Conservation (phyloP, 2,113 vertebrate genomes). For the Mirza zaza region DNA sequence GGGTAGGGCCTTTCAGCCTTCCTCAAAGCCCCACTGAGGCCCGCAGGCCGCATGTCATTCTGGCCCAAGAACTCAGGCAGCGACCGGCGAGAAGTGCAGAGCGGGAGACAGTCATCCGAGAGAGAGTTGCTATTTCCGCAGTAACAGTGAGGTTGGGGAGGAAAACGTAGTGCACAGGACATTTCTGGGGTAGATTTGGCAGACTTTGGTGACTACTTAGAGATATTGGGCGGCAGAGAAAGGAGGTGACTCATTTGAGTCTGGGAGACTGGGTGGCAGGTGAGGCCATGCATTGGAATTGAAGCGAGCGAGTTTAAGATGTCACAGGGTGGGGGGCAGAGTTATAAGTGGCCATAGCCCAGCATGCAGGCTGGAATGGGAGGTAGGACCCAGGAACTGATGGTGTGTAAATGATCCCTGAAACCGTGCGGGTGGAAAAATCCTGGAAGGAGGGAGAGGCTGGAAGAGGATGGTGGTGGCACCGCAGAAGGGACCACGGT, state of each 20-base stretch:
- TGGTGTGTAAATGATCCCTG: neutral
- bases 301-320: neutral
- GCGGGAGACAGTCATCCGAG: fast-evolving
- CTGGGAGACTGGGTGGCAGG: neutral
- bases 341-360: no score
- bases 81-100: neutral
- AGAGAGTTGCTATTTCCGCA: fast-evolving
- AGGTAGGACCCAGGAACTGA: fast-evolving
- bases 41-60: fast-evolving
- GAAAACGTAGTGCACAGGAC: fast-evolving
- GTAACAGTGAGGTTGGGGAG: neutral
- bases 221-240: neutral
- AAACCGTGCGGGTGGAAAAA: neutral
- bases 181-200: neutral
- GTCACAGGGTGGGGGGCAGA: fast-evolving
- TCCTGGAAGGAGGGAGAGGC: no score
- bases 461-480: fast-evolving
- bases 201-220: neutral
- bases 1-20: fast-evolving
- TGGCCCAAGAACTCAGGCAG: fast-evolving
- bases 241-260: neutral
- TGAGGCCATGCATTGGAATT: neutral
- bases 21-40: neutral
- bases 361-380: neutral
- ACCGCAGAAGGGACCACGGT: fast-evolving